These are phyloP conservation scores for Metridium senile DNA, from an alignment of 92 coral and sea anemone genomes.

Conservation along the genomic window DNA sequence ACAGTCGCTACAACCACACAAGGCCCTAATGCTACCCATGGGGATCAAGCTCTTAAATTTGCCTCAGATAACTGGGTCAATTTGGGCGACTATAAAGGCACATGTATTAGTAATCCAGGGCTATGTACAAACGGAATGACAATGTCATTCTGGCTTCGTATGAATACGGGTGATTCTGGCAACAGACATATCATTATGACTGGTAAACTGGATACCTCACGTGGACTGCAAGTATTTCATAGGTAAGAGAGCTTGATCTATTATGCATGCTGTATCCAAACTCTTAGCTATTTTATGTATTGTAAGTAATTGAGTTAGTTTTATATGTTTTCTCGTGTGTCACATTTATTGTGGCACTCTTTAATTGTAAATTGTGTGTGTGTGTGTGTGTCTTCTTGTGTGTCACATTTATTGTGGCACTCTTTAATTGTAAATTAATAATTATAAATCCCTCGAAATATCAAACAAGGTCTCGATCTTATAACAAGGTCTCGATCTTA, in stretches of 20 bases:
- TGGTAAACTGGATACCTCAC: conserved; percentile 30
- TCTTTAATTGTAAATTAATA: no score
- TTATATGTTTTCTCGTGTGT: no score
- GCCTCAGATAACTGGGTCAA: conserved; percentile 53
- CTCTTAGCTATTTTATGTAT: no score
- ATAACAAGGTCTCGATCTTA: no score
- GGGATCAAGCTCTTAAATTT: conserved; percentile 39
- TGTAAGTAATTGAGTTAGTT: no score
- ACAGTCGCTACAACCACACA: conserved; percentile 1
- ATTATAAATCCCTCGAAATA: no score
- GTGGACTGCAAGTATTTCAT: conserved; percentile 32
- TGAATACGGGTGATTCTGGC: conserved; percentile 16
- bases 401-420: no score
- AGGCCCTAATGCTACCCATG: conserved; percentile 25
- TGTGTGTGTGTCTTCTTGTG: no score
- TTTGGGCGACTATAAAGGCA: conserved; percentile 56
- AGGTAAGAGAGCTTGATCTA: conserved; percentile 10
- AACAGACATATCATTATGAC: conserved; percentile 31
- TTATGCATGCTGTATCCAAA: no score
- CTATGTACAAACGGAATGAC: conserved; percentile 49
- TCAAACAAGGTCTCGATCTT: no score
- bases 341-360: no score
- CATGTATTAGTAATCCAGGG: conserved; percentile 55
- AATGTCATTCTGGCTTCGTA: conserved; percentile 28
- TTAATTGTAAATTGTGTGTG: no score